These are phyloP conservation scores for Andrena fulva DNA, from an alignment of 2,888 invertebrate species.

Conservation along the genomic window DNA sequence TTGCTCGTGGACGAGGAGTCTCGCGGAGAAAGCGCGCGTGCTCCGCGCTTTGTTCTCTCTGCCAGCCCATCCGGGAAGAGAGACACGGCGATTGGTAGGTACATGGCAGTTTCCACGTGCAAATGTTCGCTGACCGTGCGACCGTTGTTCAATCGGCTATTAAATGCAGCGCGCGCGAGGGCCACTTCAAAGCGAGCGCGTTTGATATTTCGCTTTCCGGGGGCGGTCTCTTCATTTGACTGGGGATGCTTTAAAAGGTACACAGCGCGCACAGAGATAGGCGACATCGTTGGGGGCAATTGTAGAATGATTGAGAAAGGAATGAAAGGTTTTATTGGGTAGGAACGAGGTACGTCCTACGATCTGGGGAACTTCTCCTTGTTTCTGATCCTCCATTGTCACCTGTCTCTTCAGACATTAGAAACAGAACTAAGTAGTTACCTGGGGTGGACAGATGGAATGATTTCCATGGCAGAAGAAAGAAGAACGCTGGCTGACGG, in stretches of 20 bases:
- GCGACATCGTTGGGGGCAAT: too few species aligned
- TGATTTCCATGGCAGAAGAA: background rate
- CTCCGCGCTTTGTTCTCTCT: conserved; percentile 49
- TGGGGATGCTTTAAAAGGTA: background rate
- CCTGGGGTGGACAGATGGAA: background rate
- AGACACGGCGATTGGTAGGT: conserved; percentile 22
- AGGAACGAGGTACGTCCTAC: too few species aligned
- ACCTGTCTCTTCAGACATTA: too few species aligned
- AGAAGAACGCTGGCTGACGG: background rate
- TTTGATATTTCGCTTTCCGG: background rate
- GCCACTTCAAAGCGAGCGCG: background rate
- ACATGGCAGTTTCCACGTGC: conserved; percentile 6
- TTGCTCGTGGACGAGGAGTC: conserved; percentile 42
- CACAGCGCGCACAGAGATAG: too few species aligned
- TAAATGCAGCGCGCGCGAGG: background rate
- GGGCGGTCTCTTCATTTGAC: background rate
- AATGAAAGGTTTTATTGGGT: too few species aligned
- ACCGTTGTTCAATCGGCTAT: conserved; percentile 32
- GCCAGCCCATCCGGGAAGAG: background rate
- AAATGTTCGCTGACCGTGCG: conserved; percentile 34
- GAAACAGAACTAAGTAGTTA: too few species aligned
- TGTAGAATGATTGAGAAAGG: too few species aligned
- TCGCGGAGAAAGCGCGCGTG: conserved; percentile 34
- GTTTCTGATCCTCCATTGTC: too few species aligned
- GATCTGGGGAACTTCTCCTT: too few species aligned